These are phyloP conservation scores for Fulmarus glacialis DNA, from an alignment of 2,113 vertebrate genomes.

Conservation along the genomic window DNA sequence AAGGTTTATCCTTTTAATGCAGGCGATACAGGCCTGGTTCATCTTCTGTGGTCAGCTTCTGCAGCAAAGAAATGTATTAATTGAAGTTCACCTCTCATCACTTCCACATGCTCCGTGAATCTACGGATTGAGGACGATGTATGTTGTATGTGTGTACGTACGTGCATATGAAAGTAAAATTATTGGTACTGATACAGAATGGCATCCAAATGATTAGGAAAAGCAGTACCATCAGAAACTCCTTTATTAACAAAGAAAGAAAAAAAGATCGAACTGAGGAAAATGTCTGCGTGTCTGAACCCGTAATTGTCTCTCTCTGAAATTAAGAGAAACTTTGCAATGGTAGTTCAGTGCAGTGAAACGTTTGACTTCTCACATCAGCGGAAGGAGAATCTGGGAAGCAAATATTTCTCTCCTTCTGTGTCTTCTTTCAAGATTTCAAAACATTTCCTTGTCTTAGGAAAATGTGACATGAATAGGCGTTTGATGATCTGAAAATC, in stretches of 20 bases:
- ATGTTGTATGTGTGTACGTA: too few relatives aligned
- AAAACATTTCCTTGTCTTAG: neutral
- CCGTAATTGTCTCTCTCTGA: neutral
- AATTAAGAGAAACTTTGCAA: neutral
- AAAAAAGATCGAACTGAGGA: neutral
- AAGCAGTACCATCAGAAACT: neutral
- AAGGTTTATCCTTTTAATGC: neutral
- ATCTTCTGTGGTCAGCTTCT: neutral
- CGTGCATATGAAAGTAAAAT: neutral
- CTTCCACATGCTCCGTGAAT: rapidly evolving
- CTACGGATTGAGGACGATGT: neutral
- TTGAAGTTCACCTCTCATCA: neutral
- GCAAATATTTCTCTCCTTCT: neutral
- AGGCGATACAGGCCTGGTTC: neutral
- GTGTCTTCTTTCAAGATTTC: neutral
- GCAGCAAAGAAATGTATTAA: neutral
- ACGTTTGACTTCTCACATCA: neutral
- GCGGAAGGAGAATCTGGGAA: neutral
- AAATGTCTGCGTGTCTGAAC: neutral
- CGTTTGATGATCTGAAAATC: neutral
- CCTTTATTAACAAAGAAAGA: neutral
- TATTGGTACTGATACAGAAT: neutral
- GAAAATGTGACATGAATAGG: neutral
- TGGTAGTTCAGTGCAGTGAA: neutral
- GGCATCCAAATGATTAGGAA: neutral